These are phyloP conservation scores for Catocala fraxini DNA, from an alignment of 2,888 invertebrate genomes.

Conservation along the genomic window DNA sequence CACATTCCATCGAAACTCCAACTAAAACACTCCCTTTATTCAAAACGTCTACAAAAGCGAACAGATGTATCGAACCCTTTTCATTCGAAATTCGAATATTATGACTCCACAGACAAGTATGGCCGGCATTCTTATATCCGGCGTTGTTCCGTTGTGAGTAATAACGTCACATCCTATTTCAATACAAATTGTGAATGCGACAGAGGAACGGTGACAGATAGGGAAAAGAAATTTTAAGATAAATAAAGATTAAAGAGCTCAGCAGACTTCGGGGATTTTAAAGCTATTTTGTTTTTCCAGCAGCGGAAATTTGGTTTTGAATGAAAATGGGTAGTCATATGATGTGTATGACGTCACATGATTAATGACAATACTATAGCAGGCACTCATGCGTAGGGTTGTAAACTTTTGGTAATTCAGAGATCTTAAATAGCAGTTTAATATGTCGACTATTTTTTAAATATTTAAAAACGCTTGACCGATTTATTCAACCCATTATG, in stretches of 20 bases:
- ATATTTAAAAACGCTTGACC: no score
- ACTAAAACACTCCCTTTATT: conserved; percentile 20
- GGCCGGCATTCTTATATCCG: conserved; percentile 46
- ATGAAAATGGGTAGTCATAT: background rate
- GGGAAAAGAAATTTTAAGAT: conserved; percentile 35
- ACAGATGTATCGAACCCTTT: conserved; percentile 50
- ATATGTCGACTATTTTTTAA: no score
- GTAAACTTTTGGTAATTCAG: no score
- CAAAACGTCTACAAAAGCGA: conserved; percentile 10
- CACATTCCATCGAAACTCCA: conserved; percentile 11
- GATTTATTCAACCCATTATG: background rate
- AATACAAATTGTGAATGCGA: conserved; percentile 38
- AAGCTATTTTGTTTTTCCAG: background rate
- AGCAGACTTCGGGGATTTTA: no score
- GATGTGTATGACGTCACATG: background rate
- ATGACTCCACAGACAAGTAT: conserved; percentile 58
- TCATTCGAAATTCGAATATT: conserved; percentile 46
- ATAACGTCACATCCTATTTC: conserved; percentile 45
- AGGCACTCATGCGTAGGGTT: no score
- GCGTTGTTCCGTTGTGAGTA: conserved; percentile 33
- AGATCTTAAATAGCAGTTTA: no score
- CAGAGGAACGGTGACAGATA: conserved; percentile 27
- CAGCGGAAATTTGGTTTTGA: background rate
- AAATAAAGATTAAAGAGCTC: conserved; percentile 38
- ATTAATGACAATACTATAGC: no score